phyloP scores from a whole-genome alignment of 2,797 vertebrate species.

The Sternotherus odoratus region DNA sequence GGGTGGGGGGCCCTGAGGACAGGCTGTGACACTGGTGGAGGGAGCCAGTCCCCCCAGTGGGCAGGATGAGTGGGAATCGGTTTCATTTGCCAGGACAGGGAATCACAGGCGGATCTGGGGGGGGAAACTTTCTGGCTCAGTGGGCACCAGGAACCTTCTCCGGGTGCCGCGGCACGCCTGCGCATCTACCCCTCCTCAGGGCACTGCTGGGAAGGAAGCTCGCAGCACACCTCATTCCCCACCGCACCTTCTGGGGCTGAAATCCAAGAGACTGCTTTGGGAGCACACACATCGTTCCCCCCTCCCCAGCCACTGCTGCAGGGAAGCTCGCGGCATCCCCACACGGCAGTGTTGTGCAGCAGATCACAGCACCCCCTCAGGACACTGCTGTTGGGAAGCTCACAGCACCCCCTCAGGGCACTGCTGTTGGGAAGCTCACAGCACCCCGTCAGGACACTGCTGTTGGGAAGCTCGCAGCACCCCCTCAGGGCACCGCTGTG shows the following conservation, averaged over 20 bases:
- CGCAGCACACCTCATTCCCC: not conserved
- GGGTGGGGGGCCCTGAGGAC: not conserved
- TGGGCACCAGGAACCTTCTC: not conserved
- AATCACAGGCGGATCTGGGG: too few relatives aligned
- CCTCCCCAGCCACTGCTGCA: not conserved
- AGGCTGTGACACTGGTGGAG: not conserved
- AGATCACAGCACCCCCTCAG: not conserved
- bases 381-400: not conserved
- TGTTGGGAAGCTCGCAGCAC: too few relatives aligned
- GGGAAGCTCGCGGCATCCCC: not conserved
- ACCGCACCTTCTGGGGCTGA: not conserved
- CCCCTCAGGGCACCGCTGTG: too few relatives aligned
- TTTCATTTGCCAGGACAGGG: not conserved
- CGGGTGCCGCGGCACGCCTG: not conserved
- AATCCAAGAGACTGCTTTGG: not conserved
- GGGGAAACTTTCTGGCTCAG: not conserved
- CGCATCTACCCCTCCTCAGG: not conserved
- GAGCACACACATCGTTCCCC: not conserved
- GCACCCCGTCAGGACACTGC: too few relatives aligned
- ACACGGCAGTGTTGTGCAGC: not conserved
- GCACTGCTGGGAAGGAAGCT: not conserved
- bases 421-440: too few relatives aligned
- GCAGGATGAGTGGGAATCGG: too few relatives aligned
- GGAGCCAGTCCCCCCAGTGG: not conserved
- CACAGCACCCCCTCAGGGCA: not conserved